Evolutionary conservation across 2,797 vertebrate species (phyloP), one percentile per base, ranked within the genome.

Genomic region (Astyanax mexicanus): DNA sequence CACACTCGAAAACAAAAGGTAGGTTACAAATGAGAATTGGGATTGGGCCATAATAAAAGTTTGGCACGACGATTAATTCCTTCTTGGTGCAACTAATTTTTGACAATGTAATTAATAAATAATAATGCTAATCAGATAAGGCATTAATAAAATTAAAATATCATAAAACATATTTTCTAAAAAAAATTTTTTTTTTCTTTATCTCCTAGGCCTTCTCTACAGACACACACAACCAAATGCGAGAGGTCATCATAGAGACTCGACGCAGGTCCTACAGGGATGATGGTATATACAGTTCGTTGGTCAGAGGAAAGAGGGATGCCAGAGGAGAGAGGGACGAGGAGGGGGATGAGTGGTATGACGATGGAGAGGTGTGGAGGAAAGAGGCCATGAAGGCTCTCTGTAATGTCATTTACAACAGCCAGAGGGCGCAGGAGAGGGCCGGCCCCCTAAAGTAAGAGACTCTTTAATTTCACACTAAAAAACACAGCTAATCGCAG

Each of bases 361-460:
- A 76, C 51, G 78, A 80, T 45, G 78, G 80, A 40, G 90, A 90
- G 72, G 32, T 81, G 0, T 86, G 85, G 79, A 91, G 88, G 21
- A 94, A 92, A 64, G 93, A 95, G 85, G 94, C 93, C 25, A 80
- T 95, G 86, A 94, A 95, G 80, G 87, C 92, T 73, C 74, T 94
- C 77, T 95, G 92, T 70, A 94, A 95, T 47, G 84, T 94, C 77
- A 88, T 95, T 13, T 94, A 94, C 87, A 94, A 95, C 90, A 94
- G 92, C 85, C 84, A 86, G 69, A 92, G 90, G 88, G 93, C 92
- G 10, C 93, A 94, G 84, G 92, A 92, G 81, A 87, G 91, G 84
- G 92, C 93, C 83, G 92, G 89, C 3, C 79, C 80, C 47, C 87
- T 94, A 78, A 88, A 88, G 92, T 92, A 83, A 69, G 85, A 13